Base-by-base conservation (phyloP, 2,797 vertebrate genomes). In the Enteromius anoplus region DNA sequence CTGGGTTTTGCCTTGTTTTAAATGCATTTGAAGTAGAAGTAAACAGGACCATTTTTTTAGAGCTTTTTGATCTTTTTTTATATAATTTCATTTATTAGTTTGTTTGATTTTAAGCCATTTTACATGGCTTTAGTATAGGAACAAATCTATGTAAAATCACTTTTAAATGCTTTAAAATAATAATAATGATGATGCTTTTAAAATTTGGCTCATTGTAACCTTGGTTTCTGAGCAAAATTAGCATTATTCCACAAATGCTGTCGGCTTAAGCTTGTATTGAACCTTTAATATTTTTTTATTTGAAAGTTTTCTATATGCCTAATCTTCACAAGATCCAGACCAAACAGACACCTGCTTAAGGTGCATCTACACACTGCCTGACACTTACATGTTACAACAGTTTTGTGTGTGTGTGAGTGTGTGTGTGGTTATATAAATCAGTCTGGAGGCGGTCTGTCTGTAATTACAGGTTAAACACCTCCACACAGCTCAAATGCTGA, bases 401-500 rank as follows among this genome's bases (percentile, higher is more conserved):
- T 34, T 15, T 37, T 11, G 70, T 32, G 78, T 72, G 78, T 71
- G 77, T 75, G 75, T 64, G 78, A 45, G 73, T 53, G 49, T 84
- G 79, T 84, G 84, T 84, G 85, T 12, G 53, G 81, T 80, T 87
- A 78, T 83, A 83, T 87, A 83, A 83, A 86, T 86, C 85, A 86
- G 85, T 71, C n/a, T 83, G 71, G 77, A 85, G 78, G 80, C 78
- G 60, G 84, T 71, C 83, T 84, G 84, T 85, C 75, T 86, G 88
- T 85, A 86, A 88, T 87, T 88, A 80, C 12, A 75, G 81, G 80
- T 84, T 84, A 89, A 89, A 89, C 86, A 88, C 85, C 88, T 86
- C 86, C 76, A 84, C 82, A 93, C 90, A 92, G 79, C 80, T 79
- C 58, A 64, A 87, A 66, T 73, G 66, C 91, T 90, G 78, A 78